Evolutionary conservation across 2,797 vertebrate species (phyloP).

Genomic region (Leptodactylus fallax): DNA sequence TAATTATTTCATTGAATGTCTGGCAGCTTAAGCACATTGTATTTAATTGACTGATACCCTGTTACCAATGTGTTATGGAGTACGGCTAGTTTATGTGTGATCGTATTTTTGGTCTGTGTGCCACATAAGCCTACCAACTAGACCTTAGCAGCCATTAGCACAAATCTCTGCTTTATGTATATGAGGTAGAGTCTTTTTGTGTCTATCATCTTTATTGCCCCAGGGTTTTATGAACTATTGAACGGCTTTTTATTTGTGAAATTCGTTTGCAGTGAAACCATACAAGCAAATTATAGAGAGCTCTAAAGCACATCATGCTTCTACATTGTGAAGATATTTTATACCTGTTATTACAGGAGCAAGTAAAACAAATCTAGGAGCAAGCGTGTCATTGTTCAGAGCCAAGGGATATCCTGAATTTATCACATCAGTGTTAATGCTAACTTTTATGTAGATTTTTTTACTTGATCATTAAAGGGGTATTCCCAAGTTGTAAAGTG

Average conservation of each 20-base stretch:
- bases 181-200: slow-evolving; percentile 34
- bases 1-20: slow-evolving; percentile 28
- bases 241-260: slow-evolving; percentile 45
- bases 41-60: slow-evolving; percentile 39
- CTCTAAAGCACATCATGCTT: slow-evolving; percentile 14
- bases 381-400: neutral
- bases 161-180: slow-evolving; percentile 34
- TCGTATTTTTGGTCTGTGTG: slow-evolving; percentile 34
- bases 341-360: slow-evolving; percentile 17
- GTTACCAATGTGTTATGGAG: slow-evolving; percentile 16
- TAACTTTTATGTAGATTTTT: neutral
- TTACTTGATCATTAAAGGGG: neutral
- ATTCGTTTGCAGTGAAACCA: slow-evolving; percentile 47
- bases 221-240: slow-evolving; percentile 32
- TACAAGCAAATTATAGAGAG: slow-evolving; percentile 29
- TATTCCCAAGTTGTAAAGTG: neutral
- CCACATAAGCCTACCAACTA: neutral
- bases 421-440: neutral
- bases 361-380: neutral
- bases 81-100: slow-evolving; percentile 17
- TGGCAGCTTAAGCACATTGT: slow-evolving; percentile 28
- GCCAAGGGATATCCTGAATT: neutral
- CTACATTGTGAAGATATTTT: slow-evolving; percentile 3
- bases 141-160: slow-evolving; percentile 27
- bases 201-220: slow-evolving; percentile 31